Percentiles rank a stretch among this genome's conserved stretches.
Conservation (phyloP, 2,888 invertebrate genomes). For the Drosophila pegasa region DNA sequence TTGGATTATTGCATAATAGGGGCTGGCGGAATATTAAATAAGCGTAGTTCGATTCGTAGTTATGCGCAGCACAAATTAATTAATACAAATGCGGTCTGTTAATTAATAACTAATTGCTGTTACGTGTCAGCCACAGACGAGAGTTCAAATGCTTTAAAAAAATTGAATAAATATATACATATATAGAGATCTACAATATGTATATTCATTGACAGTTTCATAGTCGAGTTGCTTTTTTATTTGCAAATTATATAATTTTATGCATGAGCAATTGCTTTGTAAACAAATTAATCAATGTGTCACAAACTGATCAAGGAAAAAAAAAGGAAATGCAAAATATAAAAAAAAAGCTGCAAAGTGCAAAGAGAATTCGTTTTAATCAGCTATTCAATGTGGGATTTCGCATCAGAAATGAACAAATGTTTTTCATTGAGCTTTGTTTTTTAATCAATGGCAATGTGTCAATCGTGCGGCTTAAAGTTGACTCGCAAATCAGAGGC, state of each 20-base stretch:
- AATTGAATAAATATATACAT: neutral
- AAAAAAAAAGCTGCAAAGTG: neutral
- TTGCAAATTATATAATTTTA: constrained; percentile 39
- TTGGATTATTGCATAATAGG: constrained; percentile 27
- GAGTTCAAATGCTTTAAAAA: constrained; percentile 19
- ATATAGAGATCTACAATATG: neutral
- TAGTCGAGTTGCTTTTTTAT: constrained; percentile 21
- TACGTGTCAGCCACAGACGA: constrained; percentile 44
- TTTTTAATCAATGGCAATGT: constrained; percentile 29
- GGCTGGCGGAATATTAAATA: constrained; percentile 37
- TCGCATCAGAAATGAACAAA: constrained; percentile 39
- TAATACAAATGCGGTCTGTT: constrained; percentile 57
- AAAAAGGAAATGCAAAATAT: neutral
- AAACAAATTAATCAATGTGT: constrained; percentile 56
- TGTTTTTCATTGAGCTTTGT: constrained; percentile 17
- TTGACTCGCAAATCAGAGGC: constrained; percentile 16
- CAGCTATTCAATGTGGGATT: constrained; percentile 5
- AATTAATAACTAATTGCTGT: constrained; percentile 67
- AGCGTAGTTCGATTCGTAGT: constrained; percentile 13
- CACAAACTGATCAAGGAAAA: constrained; percentile 22
- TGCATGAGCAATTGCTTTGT: constrained; percentile 42
- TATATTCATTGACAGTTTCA: constrained; percentile 30
- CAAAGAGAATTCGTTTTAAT: neutral
- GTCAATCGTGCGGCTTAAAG: constrained; percentile 29
- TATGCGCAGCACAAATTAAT: constrained; percentile 44